Evolutionary conservation across 1,140 invertebrate species (phyloP).

Genomic region (Papilio machaon): DNA sequence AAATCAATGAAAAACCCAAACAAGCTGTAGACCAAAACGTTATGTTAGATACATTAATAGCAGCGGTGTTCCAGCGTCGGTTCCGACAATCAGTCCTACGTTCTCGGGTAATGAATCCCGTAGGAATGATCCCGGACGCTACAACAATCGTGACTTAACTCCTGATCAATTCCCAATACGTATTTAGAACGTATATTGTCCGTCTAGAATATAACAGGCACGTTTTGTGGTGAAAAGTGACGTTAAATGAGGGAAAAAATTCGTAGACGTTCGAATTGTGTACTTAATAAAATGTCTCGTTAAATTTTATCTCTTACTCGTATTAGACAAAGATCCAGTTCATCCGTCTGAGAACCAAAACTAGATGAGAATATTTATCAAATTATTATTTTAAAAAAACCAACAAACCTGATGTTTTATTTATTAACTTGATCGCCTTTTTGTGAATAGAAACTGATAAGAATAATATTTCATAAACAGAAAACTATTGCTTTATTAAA

Average conservation of each 20-base stretch:
- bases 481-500: no score
- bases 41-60: constrained; percentile 39
- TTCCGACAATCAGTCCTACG: constrained; percentile 71
- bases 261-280: neutral
- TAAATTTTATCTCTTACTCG: neutral
- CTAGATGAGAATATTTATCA: no score
- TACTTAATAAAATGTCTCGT: neutral
- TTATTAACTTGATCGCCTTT: no score
- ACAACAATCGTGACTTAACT: constrained; percentile 77
- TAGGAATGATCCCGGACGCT: constrained; percentile 65
- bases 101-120: constrained; percentile 74
- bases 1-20: neutral
- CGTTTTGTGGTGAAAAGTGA: constrained; percentile 31
- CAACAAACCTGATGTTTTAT: no score
- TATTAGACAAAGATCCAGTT: neutral
- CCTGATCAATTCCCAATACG: constrained; percentile 76
- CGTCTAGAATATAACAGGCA: no score
- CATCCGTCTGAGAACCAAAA: no score
- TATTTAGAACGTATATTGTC: no score
- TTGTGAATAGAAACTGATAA: no score
- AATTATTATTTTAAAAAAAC: no score
- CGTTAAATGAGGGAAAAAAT: neutral
- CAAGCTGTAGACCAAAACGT: neutral
- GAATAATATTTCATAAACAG: no score
- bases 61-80: constrained; percentile 38